These are phyloP conservation scores for Saccostrea echinata DNA, from an alignment of 1,140 invertebrate species.

Conservation along the genomic window DNA sequence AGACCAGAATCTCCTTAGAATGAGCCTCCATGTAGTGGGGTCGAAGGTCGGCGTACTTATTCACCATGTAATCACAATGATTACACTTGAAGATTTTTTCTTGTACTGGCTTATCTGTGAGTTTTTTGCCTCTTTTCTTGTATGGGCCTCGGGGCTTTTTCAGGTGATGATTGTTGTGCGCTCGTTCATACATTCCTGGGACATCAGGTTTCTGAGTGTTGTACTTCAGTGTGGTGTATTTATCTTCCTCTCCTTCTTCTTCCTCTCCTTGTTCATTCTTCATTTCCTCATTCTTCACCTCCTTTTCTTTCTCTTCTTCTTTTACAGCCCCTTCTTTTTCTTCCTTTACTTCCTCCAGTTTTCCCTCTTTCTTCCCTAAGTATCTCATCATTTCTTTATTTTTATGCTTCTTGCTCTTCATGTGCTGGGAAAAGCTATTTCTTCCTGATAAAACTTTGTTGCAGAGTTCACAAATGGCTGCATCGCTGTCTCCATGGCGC, in stretches of 20 bases:
- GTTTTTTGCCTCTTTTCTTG: conserved; percentile 21
- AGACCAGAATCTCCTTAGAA: conserved; percentile 66
- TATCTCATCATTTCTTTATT: conserved; percentile 33
- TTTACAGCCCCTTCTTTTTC: conserved; percentile 15
- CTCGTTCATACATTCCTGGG: conserved; percentile 26
- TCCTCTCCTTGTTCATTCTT: conserved; percentile 1
- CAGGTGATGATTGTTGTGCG: conserved; percentile 16
- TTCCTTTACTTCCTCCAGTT: background rate
- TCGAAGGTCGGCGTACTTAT: conserved; percentile 67
- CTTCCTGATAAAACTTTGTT: conserved; percentile 61
- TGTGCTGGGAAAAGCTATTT: conserved; percentile 48
- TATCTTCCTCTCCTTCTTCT: background rate
- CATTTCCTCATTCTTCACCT: background rate
- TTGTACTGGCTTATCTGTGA: background rate
- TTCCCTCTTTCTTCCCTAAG: background rate
- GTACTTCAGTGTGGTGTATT: conserved; percentile 11
- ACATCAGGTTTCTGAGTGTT: conserved; percentile 8
- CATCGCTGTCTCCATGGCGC: conserved; percentile 58
- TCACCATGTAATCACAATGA: conserved; percentile 72
- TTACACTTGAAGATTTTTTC: conserved; percentile 70
- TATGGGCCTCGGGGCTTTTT: conserved; percentile 13
- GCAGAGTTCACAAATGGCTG: conserved; percentile 65
- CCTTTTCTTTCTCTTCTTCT: conserved; percentile 4
- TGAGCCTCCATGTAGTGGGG: conserved; percentile 74
- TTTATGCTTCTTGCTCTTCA: conserved; percentile 29